Evolutionary conservation across 2,113 vertebrate species (phyloP), one percentile per base, ranked within the genome.

Genomic region (Rhombomys opimus): DNA sequence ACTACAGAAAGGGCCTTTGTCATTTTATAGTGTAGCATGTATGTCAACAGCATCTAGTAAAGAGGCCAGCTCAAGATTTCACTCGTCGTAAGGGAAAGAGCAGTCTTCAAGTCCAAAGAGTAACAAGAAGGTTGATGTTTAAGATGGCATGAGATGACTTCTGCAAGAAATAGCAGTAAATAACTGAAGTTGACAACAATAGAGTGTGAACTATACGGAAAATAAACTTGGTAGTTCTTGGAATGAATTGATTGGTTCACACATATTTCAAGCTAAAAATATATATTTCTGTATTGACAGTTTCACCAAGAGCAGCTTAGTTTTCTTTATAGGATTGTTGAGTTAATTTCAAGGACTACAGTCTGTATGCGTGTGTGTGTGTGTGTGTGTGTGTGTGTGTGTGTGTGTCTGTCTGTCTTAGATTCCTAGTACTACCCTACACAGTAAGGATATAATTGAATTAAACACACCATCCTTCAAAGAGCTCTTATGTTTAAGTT

Each of bases 81-180:
- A 32, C 10, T 23, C 30, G 27, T 70, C 6, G 23, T 78, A 87
- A 90, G 35, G 38, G 46, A 75, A n/a, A 67, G 67, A 67, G 8
- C 12, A 76, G 52, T 41, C 94, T 84, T 72, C 1, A 59, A 61
- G 35, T 93, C 9, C 41, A 72, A 15, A 63, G 10, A 27, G 9
- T 50, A 92, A n/a, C 52, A 65, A 72, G 35, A 63, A 90, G 25
- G 18, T 41, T 80, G 25, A 93, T 86, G 54, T 20, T 88, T 27
- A 70, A 70, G 25, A 35, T 72, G 15, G 84, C 63, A 59, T 80
- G 76, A 94, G n/a, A 57, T 94, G 17, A 76, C 94, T 75, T 92
- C 13, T 91, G 22, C 1, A 73, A 61, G 67, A 92, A 77, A 76
- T 94, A 13, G 1, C 38, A 50, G 18, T n/a, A 95, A 85, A 38